Percentiles rank a stretch among this genome's conserved stretches.
Conservation (phyloP, 1,140 invertebrate genomes). For the Drosophila ogumai region DNA sequence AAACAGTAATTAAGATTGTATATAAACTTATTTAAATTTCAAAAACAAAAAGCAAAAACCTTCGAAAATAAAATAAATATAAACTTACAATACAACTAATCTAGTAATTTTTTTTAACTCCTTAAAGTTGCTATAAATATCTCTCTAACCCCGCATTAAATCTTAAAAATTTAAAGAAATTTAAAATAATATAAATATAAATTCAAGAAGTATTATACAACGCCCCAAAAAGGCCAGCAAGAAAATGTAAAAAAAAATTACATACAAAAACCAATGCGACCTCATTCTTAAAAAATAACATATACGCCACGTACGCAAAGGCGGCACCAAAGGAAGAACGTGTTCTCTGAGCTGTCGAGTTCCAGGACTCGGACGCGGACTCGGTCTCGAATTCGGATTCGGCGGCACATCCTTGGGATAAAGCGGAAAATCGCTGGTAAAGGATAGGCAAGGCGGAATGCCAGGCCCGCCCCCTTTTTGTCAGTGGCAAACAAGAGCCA, state of each 20-base stretch:
- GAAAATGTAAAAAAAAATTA: background rate
- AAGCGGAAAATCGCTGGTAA: constrained; percentile 18
- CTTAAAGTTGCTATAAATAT: background rate
- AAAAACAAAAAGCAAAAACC: no score
- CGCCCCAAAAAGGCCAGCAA: background rate
- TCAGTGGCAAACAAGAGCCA: constrained; percentile 28
- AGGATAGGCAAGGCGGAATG: constrained; percentile 19
- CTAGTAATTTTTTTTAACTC: no score
- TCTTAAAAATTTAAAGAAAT: background rate
- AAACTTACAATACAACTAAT: background rate
- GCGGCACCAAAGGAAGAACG: constrained; percentile 39
- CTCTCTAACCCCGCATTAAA: background rate
- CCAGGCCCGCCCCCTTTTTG: no score
- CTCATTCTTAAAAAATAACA: constrained; percentile 34
- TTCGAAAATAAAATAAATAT: background rate
- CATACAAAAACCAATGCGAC: constrained; percentile 20
- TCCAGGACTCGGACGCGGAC: background rate
- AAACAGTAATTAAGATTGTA: background rate
- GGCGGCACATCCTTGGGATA: constrained; percentile 31
- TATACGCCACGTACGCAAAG: constrained; percentile 21
- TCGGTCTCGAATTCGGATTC: background rate
- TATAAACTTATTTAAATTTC: background rate
- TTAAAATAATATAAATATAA: background rate
- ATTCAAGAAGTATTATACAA: background rate
- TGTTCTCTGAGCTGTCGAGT: constrained; percentile 26